Evolutionary conservation across 1,140 invertebrate genomes (phyloP).

Genomic region (Tetramorium simillimum): DNA sequence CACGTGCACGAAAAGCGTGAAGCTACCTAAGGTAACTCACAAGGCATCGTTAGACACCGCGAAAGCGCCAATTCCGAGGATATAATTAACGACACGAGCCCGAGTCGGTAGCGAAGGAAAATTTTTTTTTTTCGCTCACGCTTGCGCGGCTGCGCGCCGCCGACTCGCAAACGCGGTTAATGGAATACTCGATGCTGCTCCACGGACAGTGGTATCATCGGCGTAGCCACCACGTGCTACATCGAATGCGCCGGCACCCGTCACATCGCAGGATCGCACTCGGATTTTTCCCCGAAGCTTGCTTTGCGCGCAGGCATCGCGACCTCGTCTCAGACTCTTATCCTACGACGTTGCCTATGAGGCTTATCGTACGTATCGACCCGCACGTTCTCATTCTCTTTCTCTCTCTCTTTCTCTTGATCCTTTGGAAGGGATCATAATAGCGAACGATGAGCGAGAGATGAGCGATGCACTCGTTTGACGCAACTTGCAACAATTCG

Average conservation of each 20-base stretch:
- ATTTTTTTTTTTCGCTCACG: slow-evolving; percentile 55
- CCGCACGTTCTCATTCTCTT: slow-evolving; percentile 69
- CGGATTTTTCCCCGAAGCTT: slow-evolving; percentile 80
- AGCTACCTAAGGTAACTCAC: slow-evolving; percentile 24
- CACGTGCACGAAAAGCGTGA: slow-evolving; percentile 31
- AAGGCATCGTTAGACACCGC: slow-evolving; percentile 37
- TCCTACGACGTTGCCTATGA: slow-evolving; percentile 71
- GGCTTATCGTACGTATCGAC: slow-evolving; percentile 20
- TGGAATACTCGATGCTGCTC: slow-evolving; percentile 58
- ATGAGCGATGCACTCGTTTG: slow-evolving; percentile 1
- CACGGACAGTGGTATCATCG: slow-evolving; percentile 40
- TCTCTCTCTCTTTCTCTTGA: background rate
- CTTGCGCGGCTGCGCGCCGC: background rate
- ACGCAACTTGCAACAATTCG: background rate
- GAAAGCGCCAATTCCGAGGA: slow-evolving; percentile 43
- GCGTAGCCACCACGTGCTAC: slow-evolving; percentile 23
- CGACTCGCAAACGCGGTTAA: slow-evolving; percentile 67
- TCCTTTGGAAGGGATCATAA: slow-evolving; percentile 17
- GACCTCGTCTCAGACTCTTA: slow-evolving; percentile 41
- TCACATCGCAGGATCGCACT: slow-evolving; percentile 62
- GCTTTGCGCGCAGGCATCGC: slow-evolving; percentile 76
- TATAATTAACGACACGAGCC: slow-evolving; percentile 40
- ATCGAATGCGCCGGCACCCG: slow-evolving; percentile 23
- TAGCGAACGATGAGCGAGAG: background rate
- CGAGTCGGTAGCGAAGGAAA: slow-evolving; percentile 24